Percentiles rank a stretch among this genome's conserved stretches.
These are phyloP conservation scores for Myotis daubentonii DNA, from an alignment of 2,797 vertebrate genomes.

Conservation along the genomic window DNA sequence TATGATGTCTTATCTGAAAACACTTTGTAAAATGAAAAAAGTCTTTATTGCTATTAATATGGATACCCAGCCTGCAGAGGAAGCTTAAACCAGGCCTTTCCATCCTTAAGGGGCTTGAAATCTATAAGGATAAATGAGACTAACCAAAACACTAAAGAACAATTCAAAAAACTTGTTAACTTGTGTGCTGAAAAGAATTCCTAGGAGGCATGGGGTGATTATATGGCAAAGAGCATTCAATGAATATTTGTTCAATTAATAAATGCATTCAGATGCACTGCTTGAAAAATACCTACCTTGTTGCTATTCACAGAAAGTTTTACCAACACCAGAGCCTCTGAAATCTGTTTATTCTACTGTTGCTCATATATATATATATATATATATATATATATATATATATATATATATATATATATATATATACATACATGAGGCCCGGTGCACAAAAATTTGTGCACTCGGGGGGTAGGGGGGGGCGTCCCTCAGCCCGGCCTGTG, in stretches of 20 bases:
- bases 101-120: constrained; percentile 13
- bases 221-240: background rate
- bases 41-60: constrained; percentile 32
- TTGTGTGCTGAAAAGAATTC: constrained; percentile 14
- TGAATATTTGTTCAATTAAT: constrained; percentile 49
- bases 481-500: too few species aligned
- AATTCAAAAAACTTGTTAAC: constrained; percentile 23
- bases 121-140: constrained; percentile 35
- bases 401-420: background rate
- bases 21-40: constrained; percentile 39
- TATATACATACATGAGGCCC: too few species aligned
- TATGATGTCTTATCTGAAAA: background rate
- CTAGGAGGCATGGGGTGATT: background rate
- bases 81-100: background rate
- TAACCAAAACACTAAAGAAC: constrained; percentile 32
- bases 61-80: background rate
- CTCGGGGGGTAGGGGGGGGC: too few species aligned
- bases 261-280: background rate
- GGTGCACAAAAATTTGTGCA: too few species aligned
- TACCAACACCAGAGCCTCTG: constrained; percentile 42
- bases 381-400: background rate
- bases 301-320: constrained; percentile 6
- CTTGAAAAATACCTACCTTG: constrained; percentile 46
- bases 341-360: background rate
- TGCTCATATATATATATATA: background rate